Evolutionary conservation across 2,888 invertebrate species (phyloP).

Genomic region (Leptodirus hochenwartii): DNA sequence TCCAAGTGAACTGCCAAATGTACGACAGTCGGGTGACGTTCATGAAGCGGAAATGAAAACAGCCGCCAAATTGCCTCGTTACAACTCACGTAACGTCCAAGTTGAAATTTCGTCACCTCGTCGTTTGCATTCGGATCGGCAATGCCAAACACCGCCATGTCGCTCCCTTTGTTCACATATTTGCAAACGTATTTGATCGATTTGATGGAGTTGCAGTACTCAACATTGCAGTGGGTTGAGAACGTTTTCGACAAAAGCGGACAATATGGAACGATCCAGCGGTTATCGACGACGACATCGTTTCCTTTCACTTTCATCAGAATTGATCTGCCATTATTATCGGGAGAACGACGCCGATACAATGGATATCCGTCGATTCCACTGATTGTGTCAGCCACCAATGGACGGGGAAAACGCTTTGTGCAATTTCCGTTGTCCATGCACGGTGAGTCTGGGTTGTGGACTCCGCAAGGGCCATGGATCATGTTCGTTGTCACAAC

Average conservation of each 20-base stretch:
- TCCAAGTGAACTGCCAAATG: slow-evolving; percentile 15
- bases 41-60: slow-evolving; percentile 13
- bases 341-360: slow-evolving; percentile 16
- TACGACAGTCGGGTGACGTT: slow-evolving; percentile 17
- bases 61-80: slow-evolving; percentile 16
- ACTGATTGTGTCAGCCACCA: slow-evolving; percentile 10
- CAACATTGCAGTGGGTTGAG: slow-evolving; percentile 20
- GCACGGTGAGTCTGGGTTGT: slow-evolving; percentile 21
- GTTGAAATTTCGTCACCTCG: slow-evolving; percentile 14
- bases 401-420: slow-evolving; percentile 15
- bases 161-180: slow-evolving; percentile 15
- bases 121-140: slow-evolving; percentile 13
- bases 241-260: slow-evolving; percentile 15
- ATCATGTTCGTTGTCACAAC: slow-evolving; percentile 20
- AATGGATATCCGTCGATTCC: slow-evolving; percentile 17
- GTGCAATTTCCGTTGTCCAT: slow-evolving; percentile 22
- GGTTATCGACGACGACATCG: slow-evolving; percentile 17
- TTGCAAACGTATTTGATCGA: slow-evolving; percentile 24
- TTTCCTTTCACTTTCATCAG: slow-evolving; percentile 13
- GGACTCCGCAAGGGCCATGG: slow-evolving; percentile 25
- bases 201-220: slow-evolving; percentile 22
- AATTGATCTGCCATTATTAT: slow-evolving; percentile 14
- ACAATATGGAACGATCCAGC: slow-evolving; percentile 21
- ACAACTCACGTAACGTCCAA: slow-evolving; percentile 16
- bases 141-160: slow-evolving; percentile 12